These are phyloP conservation scores for Ochropacha duplaris DNA, from an alignment of 2,888 invertebrate genomes.

Conservation along the genomic window DNA sequence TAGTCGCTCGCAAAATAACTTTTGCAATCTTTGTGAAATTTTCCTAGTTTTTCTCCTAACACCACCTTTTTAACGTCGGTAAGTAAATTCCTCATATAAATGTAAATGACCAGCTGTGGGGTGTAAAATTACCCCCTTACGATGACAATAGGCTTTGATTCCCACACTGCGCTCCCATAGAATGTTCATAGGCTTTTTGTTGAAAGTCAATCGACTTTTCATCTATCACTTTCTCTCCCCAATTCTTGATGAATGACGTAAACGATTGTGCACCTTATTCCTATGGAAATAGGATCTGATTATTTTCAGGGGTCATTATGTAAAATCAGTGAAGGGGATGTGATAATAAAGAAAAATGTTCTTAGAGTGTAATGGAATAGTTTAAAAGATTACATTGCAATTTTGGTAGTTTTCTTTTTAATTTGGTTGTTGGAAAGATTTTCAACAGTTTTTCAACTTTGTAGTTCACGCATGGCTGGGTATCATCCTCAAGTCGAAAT, in stretches of 20 bases:
- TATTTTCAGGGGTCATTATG: constrained; percentile 7
- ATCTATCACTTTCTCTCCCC: constrained; percentile 28
- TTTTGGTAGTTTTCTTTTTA: not conserved
- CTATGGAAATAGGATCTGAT: constrained; percentile 23
- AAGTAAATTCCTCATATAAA: constrained; percentile 63
- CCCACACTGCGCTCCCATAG: constrained; percentile 31
- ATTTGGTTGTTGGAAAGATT: not conserved
- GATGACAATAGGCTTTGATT: constrained; percentile 62
- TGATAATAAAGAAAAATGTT: constrained; percentile 42
- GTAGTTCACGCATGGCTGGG: too few species aligned
- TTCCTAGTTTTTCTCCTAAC: not conserved
- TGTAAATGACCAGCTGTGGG: constrained; percentile 56
- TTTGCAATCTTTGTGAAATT: too few species aligned
- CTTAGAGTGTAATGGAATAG: constrained; percentile 24
- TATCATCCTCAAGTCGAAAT: too few species aligned
- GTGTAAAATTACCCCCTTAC: constrained; percentile 47
- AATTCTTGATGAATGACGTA: constrained; percentile 13
- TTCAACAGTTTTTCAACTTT: too few species aligned
- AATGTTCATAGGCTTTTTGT: constrained; percentile 37
- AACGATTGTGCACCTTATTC: constrained; percentile 26
- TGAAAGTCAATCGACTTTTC: constrained; percentile 34
- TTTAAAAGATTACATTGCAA: constrained; percentile 11
- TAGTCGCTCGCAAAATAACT: too few species aligned
- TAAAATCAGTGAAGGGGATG: constrained; percentile 29
- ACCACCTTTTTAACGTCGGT: not conserved